A percentile compares a stretch with the other conserved stretches of the same genome.
phyloP scores from a whole-genome alignment of 2,113 vertebrate species.

The Ctenodactylus gundi region DNA sequence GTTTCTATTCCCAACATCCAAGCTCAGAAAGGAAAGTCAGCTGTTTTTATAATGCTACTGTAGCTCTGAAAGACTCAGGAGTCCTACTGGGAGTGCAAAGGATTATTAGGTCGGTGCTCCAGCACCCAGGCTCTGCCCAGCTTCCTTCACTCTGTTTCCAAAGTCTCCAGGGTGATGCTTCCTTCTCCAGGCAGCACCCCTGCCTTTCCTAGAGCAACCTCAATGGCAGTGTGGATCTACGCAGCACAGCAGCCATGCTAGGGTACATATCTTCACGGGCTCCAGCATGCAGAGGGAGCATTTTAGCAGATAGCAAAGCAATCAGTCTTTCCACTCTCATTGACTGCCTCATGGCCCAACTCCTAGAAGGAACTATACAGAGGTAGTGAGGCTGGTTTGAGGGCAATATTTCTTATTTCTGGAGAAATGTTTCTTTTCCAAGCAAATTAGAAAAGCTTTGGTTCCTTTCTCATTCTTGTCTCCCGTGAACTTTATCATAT shows the following conservation, averaged over 20 bases:
- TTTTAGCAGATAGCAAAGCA: background rate
- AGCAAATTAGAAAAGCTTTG: background rate
- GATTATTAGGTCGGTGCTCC: background rate
- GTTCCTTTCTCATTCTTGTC: background rate
- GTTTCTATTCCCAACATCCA: background rate
- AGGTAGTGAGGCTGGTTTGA: background rate
- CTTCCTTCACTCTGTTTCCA: background rate
- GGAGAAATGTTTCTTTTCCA: background rate
- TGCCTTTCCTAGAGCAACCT: background rate
- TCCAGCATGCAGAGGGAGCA: background rate
- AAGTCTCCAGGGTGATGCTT: background rate
- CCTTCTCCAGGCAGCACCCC: background rate
- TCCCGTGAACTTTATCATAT: background rate
- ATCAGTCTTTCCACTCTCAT: background rate
- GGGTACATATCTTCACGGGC: background rate
- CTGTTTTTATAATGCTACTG: background rate
- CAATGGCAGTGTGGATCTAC: background rate
- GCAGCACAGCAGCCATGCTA: no score
- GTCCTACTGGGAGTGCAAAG: background rate
- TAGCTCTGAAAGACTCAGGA: background rate
- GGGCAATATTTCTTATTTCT: background rate
- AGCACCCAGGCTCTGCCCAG: background rate
- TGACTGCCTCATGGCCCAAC: background rate
- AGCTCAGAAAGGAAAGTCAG: background rate
- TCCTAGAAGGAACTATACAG: background rate